Percentiles rank a stretch among this genome's conserved stretches.
Evolutionary conservation across 1,140 invertebrate species (phyloP).

Genomic region (Drosophila nebulosa): DNA sequence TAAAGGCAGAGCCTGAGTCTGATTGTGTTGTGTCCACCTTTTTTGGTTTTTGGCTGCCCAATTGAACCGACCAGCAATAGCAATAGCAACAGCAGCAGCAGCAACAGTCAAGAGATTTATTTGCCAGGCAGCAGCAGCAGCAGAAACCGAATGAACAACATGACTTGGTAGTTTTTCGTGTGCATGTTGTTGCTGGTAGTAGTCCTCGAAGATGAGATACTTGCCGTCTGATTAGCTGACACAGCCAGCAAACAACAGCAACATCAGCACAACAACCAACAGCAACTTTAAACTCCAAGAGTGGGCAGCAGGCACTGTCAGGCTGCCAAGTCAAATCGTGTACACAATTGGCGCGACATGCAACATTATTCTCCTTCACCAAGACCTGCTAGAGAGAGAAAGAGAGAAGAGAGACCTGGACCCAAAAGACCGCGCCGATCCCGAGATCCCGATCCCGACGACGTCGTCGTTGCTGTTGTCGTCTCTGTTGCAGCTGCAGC

Average conservation of each 20-base stretch:
- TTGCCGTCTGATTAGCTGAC: slow-evolving; percentile 79
- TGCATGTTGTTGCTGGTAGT: slow-evolving; percentile 73
- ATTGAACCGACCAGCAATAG: slow-evolving; percentile 53
- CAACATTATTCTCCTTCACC: slow-evolving; percentile 67
- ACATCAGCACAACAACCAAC: slow-evolving; percentile 35
- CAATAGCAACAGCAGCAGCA: slow-evolving; percentile 6
- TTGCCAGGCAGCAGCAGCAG: slow-evolving; percentile 47
- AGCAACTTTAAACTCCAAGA: slow-evolving; percentile 42
- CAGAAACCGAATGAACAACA: slow-evolving; percentile 48
- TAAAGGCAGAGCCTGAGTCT: background rate
- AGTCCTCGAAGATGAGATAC: slow-evolving; percentile 80
- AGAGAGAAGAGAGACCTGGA: slow-evolving; percentile 19
- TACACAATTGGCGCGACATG: slow-evolving; percentile 80
- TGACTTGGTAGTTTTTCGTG: slow-evolving; percentile 79
- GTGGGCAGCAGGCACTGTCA: slow-evolving; percentile 73
- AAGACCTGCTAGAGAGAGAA: too few species aligned
- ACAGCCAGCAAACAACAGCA: slow-evolving; percentile 46
- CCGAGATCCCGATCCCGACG: slow-evolving; percentile 36
- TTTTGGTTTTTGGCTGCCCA: slow-evolving; percentile 55
- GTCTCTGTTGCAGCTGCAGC: slow-evolving; percentile 25
- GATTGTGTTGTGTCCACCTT: slow-evolving; percentile 73
- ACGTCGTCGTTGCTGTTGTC: background rate
- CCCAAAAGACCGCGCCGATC: slow-evolving; percentile 48
- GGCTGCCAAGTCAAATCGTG: slow-evolving; percentile 79
- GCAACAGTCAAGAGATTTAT: slow-evolving; percentile 70